A percentile compares a stretch with the other conserved stretches of the same genome.
phyloP scores from a whole-genome alignment of 2,113 vertebrate genomes.

The Propithecus coquereli region DNA sequence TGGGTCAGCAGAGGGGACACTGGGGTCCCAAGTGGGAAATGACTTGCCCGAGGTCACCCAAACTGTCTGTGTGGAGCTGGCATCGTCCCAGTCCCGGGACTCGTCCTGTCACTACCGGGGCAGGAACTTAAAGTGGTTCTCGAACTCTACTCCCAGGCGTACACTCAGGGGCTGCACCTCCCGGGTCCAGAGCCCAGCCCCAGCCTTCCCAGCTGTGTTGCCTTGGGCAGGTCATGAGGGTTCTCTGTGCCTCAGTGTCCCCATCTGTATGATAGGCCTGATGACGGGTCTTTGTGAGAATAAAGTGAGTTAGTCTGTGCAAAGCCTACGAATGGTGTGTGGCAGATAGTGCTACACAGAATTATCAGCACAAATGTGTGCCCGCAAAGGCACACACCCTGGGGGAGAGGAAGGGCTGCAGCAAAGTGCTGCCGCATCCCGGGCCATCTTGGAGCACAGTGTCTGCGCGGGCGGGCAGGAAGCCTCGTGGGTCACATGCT shows the following conservation, averaged over 20 bases:
- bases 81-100: not conserved
- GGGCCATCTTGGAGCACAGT: not conserved
- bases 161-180: not conserved
- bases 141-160: not conserved
- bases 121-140: not conserved
- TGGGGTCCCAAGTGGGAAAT: not conserved
- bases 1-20: not conserved
- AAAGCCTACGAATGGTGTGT: rapidly evolving
- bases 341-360: too few species aligned
- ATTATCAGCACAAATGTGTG: not conserved
- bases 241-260: not conserved
- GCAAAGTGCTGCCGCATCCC: not conserved
- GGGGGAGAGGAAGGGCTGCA: not conserved
- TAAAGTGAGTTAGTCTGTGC: not conserved
- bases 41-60: not conserved
- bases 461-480: not conserved
- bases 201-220: not conserved
- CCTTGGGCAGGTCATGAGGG: not conserved
- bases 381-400: not conserved
- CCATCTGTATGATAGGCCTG: not conserved
- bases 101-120: too few species aligned
- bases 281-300: not conserved
- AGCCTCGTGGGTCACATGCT: not conserved
- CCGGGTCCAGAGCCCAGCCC: too few species aligned
- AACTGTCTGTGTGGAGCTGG: not conserved